A percentile compares a stretch with the other conserved stretches of the same genome.
Conservation (phyloP, 1,140 invertebrate species). For the fruit fly (Drosophila melanogaster) region DNA sequence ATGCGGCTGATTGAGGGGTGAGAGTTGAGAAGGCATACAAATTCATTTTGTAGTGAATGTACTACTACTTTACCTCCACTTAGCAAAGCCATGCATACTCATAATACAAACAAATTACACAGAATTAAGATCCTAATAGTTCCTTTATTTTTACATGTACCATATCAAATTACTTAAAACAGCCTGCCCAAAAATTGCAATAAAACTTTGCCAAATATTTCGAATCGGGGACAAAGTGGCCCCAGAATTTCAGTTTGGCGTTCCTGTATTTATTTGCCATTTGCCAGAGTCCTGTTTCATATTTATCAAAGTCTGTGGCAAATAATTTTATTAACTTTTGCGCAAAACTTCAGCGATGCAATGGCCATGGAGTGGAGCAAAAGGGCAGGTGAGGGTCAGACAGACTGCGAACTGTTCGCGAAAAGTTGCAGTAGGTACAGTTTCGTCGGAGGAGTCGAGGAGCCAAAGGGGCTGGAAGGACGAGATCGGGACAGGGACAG, state of each 20-base stretch:
- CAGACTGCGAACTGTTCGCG: slow-evolving; percentile 57
- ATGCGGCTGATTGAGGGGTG: background rate
- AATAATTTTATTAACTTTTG: slow-evolving; percentile 82
- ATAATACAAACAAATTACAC: too few relatives aligned
- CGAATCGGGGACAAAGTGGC: slow-evolving; percentile 27
- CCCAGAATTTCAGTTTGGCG: slow-evolving; percentile 4
- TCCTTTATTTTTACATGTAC: background rate
- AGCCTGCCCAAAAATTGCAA: slow-evolving; percentile 39
- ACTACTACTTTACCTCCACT: too few relatives aligned
- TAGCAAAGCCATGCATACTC: too few relatives aligned
- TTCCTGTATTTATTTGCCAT: slow-evolving; percentile 69
- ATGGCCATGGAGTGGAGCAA: background rate
- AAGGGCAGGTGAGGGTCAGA: background rate
- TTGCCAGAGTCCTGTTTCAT: slow-evolving; percentile 66
- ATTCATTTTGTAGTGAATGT: too few relatives aligned
- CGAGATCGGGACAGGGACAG: slow-evolving; percentile 14
- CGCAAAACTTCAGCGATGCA: slow-evolving; percentile 61
- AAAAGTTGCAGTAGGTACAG: slow-evolving; percentile 71
- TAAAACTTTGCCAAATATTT: slow-evolving; percentile 61
- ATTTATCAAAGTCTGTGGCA: slow-evolving; percentile 81
- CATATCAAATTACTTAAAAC: slow-evolving; percentile 26
- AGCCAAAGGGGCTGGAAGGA: background rate
- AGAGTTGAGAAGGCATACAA: background rate
- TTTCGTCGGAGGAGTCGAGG: slow-evolving; percentile 35
- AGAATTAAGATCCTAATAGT: background rate